Percentiles rank a stretch among this genome's conserved stretches.
phyloP scores from a whole-genome alignment of 2,113 vertebrate species.

The Myiozetetes cayanensis region DNA sequence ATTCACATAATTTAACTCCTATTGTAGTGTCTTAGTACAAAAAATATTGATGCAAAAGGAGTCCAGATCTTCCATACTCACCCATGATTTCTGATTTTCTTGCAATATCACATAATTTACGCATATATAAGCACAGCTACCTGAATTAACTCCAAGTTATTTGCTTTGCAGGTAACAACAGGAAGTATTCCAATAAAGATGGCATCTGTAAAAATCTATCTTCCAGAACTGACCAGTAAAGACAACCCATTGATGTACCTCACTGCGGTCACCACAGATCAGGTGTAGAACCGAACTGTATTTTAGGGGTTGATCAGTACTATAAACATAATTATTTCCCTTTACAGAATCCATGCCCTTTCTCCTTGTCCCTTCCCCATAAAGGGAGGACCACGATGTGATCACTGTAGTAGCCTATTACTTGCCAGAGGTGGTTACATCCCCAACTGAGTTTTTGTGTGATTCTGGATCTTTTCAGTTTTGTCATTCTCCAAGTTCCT shows the following conservation, averaged over 20 bases:
- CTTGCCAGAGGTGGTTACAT: background rate
- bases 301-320: background rate
- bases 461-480: background rate
- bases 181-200: conserved; percentile 80
- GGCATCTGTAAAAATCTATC: conserved; percentile 75
- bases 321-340: background rate
- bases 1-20: background rate
- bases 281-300: conserved; percentile 64
- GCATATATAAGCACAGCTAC: background rate
- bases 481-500: background rate
- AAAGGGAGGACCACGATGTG: background rate
- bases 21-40: background rate
- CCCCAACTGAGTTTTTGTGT: background rate
- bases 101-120: background rate
- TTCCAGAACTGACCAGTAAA: conserved; percentile 78
- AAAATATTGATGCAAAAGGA: background rate
- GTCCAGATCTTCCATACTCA: background rate
- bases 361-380: background rate
- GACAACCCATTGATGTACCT: conserved; percentile 85
- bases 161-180: conserved; percentile 76
- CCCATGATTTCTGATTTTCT: background rate
- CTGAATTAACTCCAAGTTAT: background rate
- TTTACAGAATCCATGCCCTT: background rate
- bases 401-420: background rate
- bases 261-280: conserved; percentile 72